Conservation (phyloP, 1,140 invertebrate genomes). For the Plutomurus gul region DNA sequence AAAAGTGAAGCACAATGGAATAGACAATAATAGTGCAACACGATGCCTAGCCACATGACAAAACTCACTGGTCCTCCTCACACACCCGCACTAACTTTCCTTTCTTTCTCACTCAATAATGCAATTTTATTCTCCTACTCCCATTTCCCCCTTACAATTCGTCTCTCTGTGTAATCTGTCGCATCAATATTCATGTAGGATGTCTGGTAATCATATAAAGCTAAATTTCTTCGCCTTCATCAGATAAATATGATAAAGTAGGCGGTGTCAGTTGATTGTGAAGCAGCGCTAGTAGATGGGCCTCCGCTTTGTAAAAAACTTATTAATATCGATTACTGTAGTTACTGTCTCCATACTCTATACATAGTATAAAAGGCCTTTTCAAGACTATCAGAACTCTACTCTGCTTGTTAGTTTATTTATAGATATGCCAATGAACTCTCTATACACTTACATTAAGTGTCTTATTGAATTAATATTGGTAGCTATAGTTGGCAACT, state of each 20-base stretch:
- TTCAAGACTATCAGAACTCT: too few species aligned
- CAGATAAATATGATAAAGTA: too few species aligned
- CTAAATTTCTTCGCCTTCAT: too few species aligned
- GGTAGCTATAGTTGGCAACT: too few species aligned
- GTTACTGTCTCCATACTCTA: too few species aligned
- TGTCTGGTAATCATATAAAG: background rate
- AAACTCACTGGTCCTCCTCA: slow-evolving; percentile 1
- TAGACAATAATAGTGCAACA: background rate
- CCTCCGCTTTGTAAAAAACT: background rate
- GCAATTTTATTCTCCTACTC: slow-evolving; percentile 14
- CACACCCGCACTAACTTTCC: background rate
- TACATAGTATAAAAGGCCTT: too few species aligned
- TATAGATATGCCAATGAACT: too few species aligned
- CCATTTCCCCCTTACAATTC: background rate
- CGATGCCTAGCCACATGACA: background rate
- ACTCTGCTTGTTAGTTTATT: too few species aligned
- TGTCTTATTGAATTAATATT: too few species aligned
- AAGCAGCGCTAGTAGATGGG: too few species aligned
- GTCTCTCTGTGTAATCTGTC: background rate
- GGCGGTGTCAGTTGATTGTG: too few species aligned
- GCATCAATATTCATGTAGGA: background rate
- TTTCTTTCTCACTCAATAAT: background rate
- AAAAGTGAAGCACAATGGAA: background rate
- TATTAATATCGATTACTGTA: background rate
- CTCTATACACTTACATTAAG: too few species aligned